phyloP scores from a whole-genome alignment of 2,113 vertebrate genomes.

The Bubo scandiacus region DNA sequence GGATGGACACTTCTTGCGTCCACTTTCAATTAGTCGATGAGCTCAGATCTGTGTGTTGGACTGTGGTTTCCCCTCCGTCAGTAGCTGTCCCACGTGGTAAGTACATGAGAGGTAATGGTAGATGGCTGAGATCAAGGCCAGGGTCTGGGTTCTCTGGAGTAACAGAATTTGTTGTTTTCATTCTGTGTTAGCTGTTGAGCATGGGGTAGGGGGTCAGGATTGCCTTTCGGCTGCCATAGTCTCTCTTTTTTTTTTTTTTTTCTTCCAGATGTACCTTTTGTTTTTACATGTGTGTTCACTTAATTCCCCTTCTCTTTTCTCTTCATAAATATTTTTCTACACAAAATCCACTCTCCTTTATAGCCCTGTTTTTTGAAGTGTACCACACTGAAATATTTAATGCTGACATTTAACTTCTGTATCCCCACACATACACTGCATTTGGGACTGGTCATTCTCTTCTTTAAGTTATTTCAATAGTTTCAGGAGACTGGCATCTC shows the following conservation, averaged over 20 bases:
- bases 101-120: background rate
- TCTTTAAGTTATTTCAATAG: background rate
- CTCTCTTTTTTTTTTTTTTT: background rate
- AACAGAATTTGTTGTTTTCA: background rate
- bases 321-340: background rate
- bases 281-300: background rate
- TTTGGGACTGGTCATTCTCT: background rate
- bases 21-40: background rate
- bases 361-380: background rate
- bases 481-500: background rate
- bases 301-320: background rate
- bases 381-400: background rate
- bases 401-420: background rate
- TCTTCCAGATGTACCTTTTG: background rate
- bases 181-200: background rate
- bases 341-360: background rate
- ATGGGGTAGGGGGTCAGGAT: background rate
- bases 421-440: background rate
- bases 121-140: background rate
- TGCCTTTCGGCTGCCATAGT: background rate
- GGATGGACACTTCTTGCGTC: background rate
- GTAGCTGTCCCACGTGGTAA: fast-evolving
- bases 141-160: background rate
- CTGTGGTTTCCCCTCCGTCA: background rate
- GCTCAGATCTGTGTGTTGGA: background rate